Base-by-base conservation (phyloP, 2,888 invertebrate species). In the Sacculina carcini region DNA sequence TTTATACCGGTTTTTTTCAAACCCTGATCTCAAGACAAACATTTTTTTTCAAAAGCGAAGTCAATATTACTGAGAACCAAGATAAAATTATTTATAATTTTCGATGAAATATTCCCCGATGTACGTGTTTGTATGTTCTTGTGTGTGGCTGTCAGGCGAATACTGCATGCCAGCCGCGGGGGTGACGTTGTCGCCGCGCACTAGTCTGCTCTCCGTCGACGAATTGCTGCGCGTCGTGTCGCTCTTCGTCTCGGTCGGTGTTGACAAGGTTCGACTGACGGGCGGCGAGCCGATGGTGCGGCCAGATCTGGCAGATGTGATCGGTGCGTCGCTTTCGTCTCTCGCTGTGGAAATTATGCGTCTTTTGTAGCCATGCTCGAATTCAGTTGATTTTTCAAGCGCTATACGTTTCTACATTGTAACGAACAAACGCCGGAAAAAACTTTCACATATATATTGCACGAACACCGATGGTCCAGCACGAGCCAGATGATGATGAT, bases 91-190 rank as follows among this genome's bases (percentile, higher is more conserved):
- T n/a, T n/a, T n/a, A n/a, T n/a, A n/a, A n/a, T n/a, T n/a, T n/a
- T 54, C 47, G 21, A 26, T 29, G 40, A 31, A 23, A 6, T 50
- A 16, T 24, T 23, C 23, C n/a, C 40, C n/a, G 14, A 54, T 1
- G 23, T n/a, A 12, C 26, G 14, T 16, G 29, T 40, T 16, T 26
- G 48, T 5, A 48, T 47, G 4, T 14, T 51, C n/a, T 14, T 6
- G 34, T 5, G 16, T 12, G 24, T 5, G 40, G 48, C 12, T 34
- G 32, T 38, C 61, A 90, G 90, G 90, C 68, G 76, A 79, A 59
- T 96, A 98, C 67, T 98, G 98, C 67, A 99, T 99, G 98, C 98
- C 98, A 9, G 81, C 78, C 39, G 87, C 87, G 63, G 98, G 98
- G 42, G 85, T 92, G 51, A 68, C 75, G 51, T 69, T 98, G 56